Evolutionary conservation across 1,140 invertebrate genomes (phyloP), one percentile per base, ranked within the genome.

Genomic region (Drosophila rufa): DNA sequence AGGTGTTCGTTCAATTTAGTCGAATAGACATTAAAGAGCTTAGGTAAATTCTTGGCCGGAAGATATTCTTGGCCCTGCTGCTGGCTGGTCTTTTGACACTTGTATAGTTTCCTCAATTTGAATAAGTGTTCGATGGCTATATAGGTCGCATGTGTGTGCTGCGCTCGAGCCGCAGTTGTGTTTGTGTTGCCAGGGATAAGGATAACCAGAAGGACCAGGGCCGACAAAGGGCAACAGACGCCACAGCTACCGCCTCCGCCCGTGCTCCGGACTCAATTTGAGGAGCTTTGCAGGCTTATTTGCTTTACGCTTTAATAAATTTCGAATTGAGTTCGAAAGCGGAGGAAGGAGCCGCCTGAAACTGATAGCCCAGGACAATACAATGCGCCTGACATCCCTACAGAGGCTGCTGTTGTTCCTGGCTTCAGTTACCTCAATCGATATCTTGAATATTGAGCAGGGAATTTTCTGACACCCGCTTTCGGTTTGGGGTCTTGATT

Each of bases 101-200:
- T 89, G 80, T 89, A 89, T 79, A 82, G 85, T 89, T 89, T 90
- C 85, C 55, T 84, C 73, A 79, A 80, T 87, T 83, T 87, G 84
- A 87, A 80, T 87, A 89, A 90, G 78, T 75, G 85, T 71, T 79
- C 62, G 53, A 50, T 60, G 38, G 59, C 45, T 40, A 19, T 43
- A 51, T 38, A 27, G 40, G 64, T 25, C 33, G 45, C 59, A 38
- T 42, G 51, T 59, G 58, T 22, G 40, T 73, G 58, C 19, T 40
- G 38, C 42, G 27, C 38, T 65, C 9, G 36, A 30, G 17, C 7
- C 14, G 22, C 15, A 25, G 27, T 42, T 65, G 48, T 40, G 30
- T 46, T 17, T 59, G 53, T 55, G 33, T 42, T 38, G 51, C 51
- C 51, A 15, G 17, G 30, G 30, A 43, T 43, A 51, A 56, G 74